Base-by-base conservation (phyloP, 2,888 invertebrate genomes). In the Cephus spinipes region DNA sequence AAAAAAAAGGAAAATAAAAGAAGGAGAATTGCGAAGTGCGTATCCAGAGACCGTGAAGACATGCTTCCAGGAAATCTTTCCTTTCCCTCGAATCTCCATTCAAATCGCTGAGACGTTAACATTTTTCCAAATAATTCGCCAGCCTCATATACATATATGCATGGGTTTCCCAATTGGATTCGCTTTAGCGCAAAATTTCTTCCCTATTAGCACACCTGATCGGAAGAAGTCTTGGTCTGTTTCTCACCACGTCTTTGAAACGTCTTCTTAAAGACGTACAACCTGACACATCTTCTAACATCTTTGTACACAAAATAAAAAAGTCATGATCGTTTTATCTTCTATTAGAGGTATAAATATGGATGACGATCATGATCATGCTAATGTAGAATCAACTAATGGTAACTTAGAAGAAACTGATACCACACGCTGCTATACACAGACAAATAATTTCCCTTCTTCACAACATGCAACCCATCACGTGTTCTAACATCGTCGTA, bases 1-100 rank as follows among this genome's bases (percentile, higher is more conserved):
- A 30, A 33, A 33, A 34, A 73, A 35, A 32, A 71, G 3, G 23
- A 81, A 68, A 68, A 83, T 83, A 84, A 84, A 84, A 86, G 86
- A 82, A 77, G 78, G 81, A 83, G 80, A 83, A 90, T 90, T 90
- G 90, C 89, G 87, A 90, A 90, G 90, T 88, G 85, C 85, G 87
- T 87, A 84, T 85, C 84, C 89, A 90, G 85, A 83, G 81, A 90
- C 87, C 90, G 87, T 90, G 89, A 90, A 90, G 89, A 88, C 89
- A 90, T 89, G 89, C 88, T 90, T 89, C 89, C 89, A 90, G 89
- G 89, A 90, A 86, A 88, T 87, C 85, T 87, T 83, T 87, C 88
- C 87, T 86, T 87, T 87, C 85, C 86, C 82, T 79, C 83, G 81
- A 85, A 73, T 80, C 71, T 73, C 34, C 32, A 76, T 78, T 80